Evolutionary conservation across 1,140 invertebrate species (phyloP), one percentile per base, ranked within the genome.

Genomic region (Conopomorpha cramerella): DNA sequence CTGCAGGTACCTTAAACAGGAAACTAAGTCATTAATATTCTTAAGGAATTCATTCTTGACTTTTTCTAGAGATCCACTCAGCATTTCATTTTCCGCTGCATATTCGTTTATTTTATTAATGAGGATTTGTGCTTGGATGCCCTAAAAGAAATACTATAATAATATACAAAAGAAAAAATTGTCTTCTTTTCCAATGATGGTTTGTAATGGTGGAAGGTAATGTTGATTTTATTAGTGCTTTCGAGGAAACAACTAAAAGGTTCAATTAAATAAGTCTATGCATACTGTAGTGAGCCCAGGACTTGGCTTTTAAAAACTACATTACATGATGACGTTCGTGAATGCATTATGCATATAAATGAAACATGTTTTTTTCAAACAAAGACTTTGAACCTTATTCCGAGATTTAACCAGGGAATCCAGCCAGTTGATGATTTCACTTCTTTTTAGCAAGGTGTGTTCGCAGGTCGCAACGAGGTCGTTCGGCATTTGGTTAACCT

Each of bases 391-490:
- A n/a, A 63, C 63, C 41, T 58, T 58, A 27, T 59, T 51, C 28
- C 54, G 41, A 16, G 46, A 41, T 37, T 49, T 59, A n/a, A n/a
- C n/a, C 16, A 67, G 40, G 12, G 51, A 40, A 34, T 66, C 53
- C 39, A 74, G 56, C 57, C 57, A 68, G 17, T 67, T 46, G 14
- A 68, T 68, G 8, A 74, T 54, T 30, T 66, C 58, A 43, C 57
- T 58, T 38, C 57, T 58, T 34, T 60, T 62, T 1, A 27, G 23
- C 15, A 74, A 39, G 0, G 56, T 58, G 27, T 61, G 47, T 40
- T 74, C 63, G 32, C 63, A 74, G 6, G 55, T 56, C 1, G 36
- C 34, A 15, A 72, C 36, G 28, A 74, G 37, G 34, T 61, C 66
- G 2, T 39, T 44, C 1, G 63, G 65, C 41, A 68, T 62, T 19